Conservation (phyloP, 2,113 vertebrate species). For the mouse (Mus musculus) region GRCm39 chr4:43230001-43230500, state of each 20-base stretch:
- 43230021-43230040: not conserved
- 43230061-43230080: not conserved
- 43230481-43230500: not conserved
- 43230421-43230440: not conserved
- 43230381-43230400: slow-evolving; percentile 47
- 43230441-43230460: slow-evolving; percentile 31
- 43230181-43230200: not conserved
- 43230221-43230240: not conserved
- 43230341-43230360: not conserved
- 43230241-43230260: slow-evolving; percentile 27
- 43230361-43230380: not conserved
- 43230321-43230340: slow-evolving; percentile 14
- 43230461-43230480: slow-evolving; percentile 38
- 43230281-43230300: slow-evolving; percentile 10
- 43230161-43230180: slow-evolving; percentile 90
- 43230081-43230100: slow-evolving; percentile 64
- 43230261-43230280: not conserved
- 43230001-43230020: not conserved
- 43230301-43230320: slow-evolving; percentile 15
- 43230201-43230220: slow-evolving; percentile 30
- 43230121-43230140: slow-evolving; percentile 89
- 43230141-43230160: slow-evolving; percentile 93
- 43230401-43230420: not conserved
- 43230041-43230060: not conserved
- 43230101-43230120: slow-evolving; percentile 83